Conservation (phyloP, 2,888 invertebrate species). For the Apamea sordens region DNA sequence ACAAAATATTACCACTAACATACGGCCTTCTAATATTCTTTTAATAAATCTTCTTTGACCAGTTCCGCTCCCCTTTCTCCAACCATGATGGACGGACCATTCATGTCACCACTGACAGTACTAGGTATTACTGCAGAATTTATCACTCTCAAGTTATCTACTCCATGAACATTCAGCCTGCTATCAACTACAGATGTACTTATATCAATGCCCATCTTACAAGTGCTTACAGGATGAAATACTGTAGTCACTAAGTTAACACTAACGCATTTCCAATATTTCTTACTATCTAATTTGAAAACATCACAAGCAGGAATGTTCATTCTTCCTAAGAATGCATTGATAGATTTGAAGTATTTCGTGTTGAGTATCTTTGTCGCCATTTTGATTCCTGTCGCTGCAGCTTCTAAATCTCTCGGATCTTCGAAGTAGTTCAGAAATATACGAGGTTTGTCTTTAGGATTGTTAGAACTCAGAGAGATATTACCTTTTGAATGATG, state of each 20-base stretch:
- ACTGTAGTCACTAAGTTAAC: neutral
- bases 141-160: too few relatives aligned
- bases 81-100: too few relatives aligned
- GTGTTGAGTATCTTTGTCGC: neutral
- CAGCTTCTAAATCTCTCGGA: neutral
- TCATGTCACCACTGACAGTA: too few relatives aligned
- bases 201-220: neutral
- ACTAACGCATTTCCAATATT: neutral
- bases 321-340: constrained; percentile 3
- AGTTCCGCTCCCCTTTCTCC: too few relatives aligned
- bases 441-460: neutral
- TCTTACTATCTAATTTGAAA: neutral
- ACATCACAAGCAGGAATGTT: neutral
- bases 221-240: neutral
- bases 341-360: neutral
- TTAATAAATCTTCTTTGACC: too few relatives aligned
- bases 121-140: too few relatives aligned
- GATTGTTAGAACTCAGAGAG: neutral
- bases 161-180: too few relatives aligned
- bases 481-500: neutral
- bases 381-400: constrained; percentile 1
- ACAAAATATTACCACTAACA: too few relatives aligned
- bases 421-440: neutral
- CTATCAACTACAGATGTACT: too few relatives aligned
- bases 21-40: too few relatives aligned